A percentile compares a stretch with the other conserved stretches of the same genome.
Evolutionary conservation across 2,888 invertebrate species (phyloP).

Genomic region (Monopis laevigella): DNA sequence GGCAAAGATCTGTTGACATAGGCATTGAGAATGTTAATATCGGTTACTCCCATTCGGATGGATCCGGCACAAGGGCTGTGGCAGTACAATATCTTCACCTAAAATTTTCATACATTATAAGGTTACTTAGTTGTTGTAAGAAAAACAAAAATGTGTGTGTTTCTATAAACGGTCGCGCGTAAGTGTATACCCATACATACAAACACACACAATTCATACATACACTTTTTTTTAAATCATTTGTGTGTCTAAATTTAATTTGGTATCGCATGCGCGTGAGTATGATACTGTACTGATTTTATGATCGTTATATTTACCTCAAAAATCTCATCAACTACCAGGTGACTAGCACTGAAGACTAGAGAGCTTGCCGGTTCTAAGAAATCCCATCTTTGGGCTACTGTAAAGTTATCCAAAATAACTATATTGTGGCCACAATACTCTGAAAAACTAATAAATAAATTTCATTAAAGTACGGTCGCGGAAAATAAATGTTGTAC

Average conservation of each 20-base stretch:
- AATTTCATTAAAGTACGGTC: too few species aligned
- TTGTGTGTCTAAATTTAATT: too few species aligned
- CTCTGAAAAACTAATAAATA: slow-evolving; percentile 60
- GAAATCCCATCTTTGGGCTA: slow-evolving; percentile 64
- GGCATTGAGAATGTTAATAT: slow-evolving; percentile 71
- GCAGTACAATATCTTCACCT: slow-evolving; percentile 69
- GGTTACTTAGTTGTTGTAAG: too few species aligned
- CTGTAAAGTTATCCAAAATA: slow-evolving; percentile 72
- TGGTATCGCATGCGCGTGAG: too few species aligned
- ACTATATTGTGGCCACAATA: slow-evolving; percentile 76
- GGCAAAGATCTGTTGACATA: slow-evolving; percentile 73
- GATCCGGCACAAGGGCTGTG: slow-evolving; percentile 76
- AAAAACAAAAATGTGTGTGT: too few species aligned
- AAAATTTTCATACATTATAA: too few species aligned
- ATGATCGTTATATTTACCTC: slow-evolving; percentile 70
- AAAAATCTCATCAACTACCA: slow-evolving; percentile 80
- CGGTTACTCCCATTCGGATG: slow-evolving; percentile 82
- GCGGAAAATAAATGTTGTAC: too few species aligned
- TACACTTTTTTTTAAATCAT: too few species aligned
- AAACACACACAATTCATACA: too few species aligned
- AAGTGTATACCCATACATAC: too few species aligned
- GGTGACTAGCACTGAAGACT: slow-evolving; percentile 76
- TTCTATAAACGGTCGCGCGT: too few species aligned
- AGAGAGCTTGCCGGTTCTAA: slow-evolving; percentile 46
- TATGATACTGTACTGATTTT: too few species aligned